These are phyloP conservation scores for Seriola aureovittata DNA, from an alignment of 2,113 vertebrate species.

Conservation along the genomic window DNA sequence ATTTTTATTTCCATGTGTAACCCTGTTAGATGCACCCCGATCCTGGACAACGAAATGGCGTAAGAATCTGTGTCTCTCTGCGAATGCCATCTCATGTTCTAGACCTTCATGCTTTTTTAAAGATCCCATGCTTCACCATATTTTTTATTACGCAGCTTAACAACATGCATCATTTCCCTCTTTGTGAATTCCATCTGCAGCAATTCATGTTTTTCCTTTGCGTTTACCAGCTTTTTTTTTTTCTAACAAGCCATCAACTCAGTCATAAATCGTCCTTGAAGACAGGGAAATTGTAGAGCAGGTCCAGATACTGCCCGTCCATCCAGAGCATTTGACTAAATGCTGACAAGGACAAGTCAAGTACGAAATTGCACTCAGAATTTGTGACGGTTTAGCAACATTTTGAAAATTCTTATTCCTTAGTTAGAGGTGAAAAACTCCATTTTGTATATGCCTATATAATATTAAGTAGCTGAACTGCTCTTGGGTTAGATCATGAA, in stretches of 20 bases:
- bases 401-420: neutral
- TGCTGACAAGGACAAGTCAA: neutral
- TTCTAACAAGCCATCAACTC: neutral
- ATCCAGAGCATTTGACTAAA: neutral
- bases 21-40: conserved; percentile 87
- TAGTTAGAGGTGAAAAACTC: neutral
- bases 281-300: neutral
- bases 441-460: too few relatives aligned
- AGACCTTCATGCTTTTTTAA: conserved; percentile 14
- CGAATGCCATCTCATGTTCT: conserved; percentile 61
- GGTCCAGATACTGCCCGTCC: neutral
- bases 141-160: conserved; percentile 7
- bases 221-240: neutral
- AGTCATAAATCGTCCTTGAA: neutral
- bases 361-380: neutral
- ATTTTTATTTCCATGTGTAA: conserved; percentile 86
- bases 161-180: neutral
- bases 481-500: neutral
- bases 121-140: conserved; percentile 3
- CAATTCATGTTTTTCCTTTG: neutral
- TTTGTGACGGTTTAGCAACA: neutral
- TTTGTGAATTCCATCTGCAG: conserved; percentile 1
- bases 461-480: too few relatives aligned
- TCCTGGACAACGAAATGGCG: conserved; percentile 86
- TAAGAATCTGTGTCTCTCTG: conserved; percentile 85